Evolutionary conservation across 2,113 vertebrate species (phyloP).

Genomic region (Natator depressus): DNA sequence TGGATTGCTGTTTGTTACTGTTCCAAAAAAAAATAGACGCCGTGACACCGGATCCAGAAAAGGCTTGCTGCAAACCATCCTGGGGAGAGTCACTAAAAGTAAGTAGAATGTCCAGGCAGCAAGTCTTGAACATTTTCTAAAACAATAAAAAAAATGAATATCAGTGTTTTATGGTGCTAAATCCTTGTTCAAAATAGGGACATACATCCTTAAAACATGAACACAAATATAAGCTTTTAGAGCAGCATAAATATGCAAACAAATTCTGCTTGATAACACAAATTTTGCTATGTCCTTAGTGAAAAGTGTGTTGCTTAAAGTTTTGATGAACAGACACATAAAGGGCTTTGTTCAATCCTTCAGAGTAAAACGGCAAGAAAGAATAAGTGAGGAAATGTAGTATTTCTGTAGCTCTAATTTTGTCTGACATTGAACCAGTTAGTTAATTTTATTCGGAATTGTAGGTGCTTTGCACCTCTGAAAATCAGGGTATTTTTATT

Average conservation of each 20-base stretch:
- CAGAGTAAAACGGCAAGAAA: background rate
- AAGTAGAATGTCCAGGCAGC: slow-evolving; percentile 1
- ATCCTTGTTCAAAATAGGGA: background rate
- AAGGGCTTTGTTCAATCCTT: background rate
- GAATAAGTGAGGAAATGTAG: background rate
- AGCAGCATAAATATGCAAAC: background rate
- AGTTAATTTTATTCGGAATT: background rate
- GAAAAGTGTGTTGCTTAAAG: background rate
- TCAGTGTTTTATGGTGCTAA: background rate
- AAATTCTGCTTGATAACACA: background rate
- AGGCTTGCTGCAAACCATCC: slow-evolving; percentile 80
- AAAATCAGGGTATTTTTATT: too few relatives aligned
- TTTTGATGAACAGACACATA: background rate
- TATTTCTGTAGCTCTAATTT: background rate
- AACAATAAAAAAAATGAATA: background rate
- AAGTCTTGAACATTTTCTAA: background rate
- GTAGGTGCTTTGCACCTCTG: background rate
- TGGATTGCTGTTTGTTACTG: slow-evolving; percentile 81
- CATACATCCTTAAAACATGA: background rate
- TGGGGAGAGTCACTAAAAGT: slow-evolving; percentile 85
- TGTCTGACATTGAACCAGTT: background rate
- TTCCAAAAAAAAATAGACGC: slow-evolving; percentile 82
- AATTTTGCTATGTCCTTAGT: background rate
- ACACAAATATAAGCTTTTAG: background rate
- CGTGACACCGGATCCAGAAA: slow-evolving; percentile 81